phyloP scores from a whole-genome alignment of 2,113 vertebrate genomes.

The Chloropsis cyanopogon region DNA sequence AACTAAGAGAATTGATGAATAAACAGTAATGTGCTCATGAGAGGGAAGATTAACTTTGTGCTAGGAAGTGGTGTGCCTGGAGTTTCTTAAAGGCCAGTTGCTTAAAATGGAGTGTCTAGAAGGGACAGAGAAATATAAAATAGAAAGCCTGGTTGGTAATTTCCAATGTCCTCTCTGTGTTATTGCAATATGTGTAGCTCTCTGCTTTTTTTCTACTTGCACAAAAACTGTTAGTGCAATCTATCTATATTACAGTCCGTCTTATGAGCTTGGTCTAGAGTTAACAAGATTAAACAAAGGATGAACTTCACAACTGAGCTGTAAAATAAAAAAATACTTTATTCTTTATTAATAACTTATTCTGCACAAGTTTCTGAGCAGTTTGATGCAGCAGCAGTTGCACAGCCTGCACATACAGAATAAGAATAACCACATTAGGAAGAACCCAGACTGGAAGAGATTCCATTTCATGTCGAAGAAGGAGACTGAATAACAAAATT shows the following conservation, averaged over 20 bases:
- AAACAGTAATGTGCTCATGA: neutral
- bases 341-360: neutral
- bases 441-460: neutral
- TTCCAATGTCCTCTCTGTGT: neutral
- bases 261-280: neutral
- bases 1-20: slow-evolving; percentile 3
- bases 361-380: neutral
- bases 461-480: slow-evolving; percentile 12
- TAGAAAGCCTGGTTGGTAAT: neutral
- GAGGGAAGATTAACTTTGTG: neutral
- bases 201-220: neutral
- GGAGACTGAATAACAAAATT: slow-evolving; percentile 9
- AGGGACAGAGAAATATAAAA: neutral
- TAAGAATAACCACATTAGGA: neutral
- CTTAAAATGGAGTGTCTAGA: neutral
- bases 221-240: neutral
- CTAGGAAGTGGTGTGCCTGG: neutral
- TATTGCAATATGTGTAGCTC: neutral
- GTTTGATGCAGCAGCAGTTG: neutral
- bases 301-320: neutral
- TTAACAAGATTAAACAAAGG: neutral
- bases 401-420: neutral
- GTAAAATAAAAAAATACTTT: neutral
- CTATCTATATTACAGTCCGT: neutral
- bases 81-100: neutral